A percentile compares a stretch with the other conserved stretches of the same genome.
Conservation (phyloP, 2,797 vertebrate species). For the Eleutherodactylus coqui region DNA sequence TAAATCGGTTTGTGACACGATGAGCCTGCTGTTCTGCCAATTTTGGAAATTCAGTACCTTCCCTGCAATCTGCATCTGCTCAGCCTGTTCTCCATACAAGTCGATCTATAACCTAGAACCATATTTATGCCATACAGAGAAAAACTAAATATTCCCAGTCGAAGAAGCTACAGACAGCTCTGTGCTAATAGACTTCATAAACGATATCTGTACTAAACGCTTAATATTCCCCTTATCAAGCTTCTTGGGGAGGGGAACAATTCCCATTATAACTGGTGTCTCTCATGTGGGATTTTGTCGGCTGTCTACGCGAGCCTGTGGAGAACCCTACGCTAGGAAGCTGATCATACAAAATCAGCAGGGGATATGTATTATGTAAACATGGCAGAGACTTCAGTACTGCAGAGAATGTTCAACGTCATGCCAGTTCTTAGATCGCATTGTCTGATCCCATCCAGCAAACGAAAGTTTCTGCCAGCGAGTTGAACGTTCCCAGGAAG, state of each 20-base stretch:
- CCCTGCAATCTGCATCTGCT: neutral
- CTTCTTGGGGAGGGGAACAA: neutral
- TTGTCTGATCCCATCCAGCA: neutral
- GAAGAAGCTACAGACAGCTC: neutral
- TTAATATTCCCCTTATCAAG: conserved; percentile 12
- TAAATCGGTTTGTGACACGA: too few relatives aligned
- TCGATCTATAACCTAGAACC: neutral
- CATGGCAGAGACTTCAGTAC: conserved; percentile 3
- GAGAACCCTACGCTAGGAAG: conserved; percentile 8
- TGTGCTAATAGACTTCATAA: neutral
- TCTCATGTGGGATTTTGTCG: conserved; percentile 26
- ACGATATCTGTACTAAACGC: conserved; percentile 1
- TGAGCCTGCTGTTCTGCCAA: too few relatives aligned
- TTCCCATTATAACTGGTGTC: conserved; percentile 1
- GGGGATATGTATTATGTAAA: conserved; percentile 5
- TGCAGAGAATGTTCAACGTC: neutral
- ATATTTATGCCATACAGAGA: neutral
- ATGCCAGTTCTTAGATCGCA: conserved; percentile 1
- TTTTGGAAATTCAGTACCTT: neutral
- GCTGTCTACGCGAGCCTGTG: neutral
- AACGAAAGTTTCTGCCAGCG: neutral
- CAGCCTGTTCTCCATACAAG: neutral
- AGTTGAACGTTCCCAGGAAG: neutral
- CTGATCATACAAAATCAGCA: neutral
- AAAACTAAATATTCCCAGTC: neutral